Base-by-base conservation (phyloP, 2,888 invertebrate species). In the Marasmarcha lunaedactyla region DNA sequence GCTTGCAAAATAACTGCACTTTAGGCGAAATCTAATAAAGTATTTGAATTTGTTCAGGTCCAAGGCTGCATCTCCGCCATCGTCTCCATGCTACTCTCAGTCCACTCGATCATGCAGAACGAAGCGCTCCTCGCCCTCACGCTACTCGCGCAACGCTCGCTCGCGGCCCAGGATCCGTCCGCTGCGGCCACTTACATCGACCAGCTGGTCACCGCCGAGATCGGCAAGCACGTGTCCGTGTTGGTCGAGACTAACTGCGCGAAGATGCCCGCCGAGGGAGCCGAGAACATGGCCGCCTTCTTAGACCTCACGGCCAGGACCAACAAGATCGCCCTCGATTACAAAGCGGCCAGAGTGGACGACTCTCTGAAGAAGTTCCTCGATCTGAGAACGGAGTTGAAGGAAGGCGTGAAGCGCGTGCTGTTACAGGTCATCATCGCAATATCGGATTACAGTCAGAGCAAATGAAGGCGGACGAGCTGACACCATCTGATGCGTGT, bases 31-130 rank as follows among this genome's bases (percentile, higher is more conserved):
- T n/a, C n/a, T n/a, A n/a, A n/a, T n/a, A n/a, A n/a, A n/a, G n/a
- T n/a, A n/a, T n/a, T n/a, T n/a, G n/a, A n/a, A n/a, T 20, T 20
- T 20, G 20, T 39, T 65, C 67, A 86, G 70, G 85, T 85, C 13
- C 86, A 89, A 36, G 91, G 91, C 44, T 91, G 91, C 43, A 74
- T 94, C 25, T 87, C 88, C 40, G 89, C 90, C 55, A 78, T 96
- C 51, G 89, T 93, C 9, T 88, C 88, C 67, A 95, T 96, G 95
- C 79, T 93, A 47, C 87, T 89, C 2, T 91, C 93, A 1, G 91
- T 92, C 55, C 93, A 95, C 74, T 84, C 90, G 5, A 88, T 95
- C 15, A 96, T 96, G 96, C 93, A 93, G 64, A 92, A 91, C 62
- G 93, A 94, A 72, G 91, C 93, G 0, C 85, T 93, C 41, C 79